phyloP scores from a whole-genome alignment of 2,888 invertebrate genomes.

The Lasioglossum villosulum region DNA sequence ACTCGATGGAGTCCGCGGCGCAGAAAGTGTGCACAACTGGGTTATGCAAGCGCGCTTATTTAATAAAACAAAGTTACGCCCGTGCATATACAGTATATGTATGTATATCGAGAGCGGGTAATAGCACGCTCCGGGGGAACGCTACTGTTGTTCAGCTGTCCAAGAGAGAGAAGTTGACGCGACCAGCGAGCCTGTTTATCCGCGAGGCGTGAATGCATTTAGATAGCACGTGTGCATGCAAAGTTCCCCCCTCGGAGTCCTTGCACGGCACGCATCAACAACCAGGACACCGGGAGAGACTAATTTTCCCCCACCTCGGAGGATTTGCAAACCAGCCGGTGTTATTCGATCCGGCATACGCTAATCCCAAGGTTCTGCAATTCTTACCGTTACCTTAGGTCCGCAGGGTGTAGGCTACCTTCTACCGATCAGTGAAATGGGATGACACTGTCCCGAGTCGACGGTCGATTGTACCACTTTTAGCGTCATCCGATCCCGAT shows the following conservation, averaged over 20 bases:
- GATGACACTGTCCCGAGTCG: constrained; percentile 17
- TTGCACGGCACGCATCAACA: constrained; percentile 55
- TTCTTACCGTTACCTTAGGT: background rate
- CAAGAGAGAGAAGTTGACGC: constrained; percentile 53
- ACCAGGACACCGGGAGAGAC: constrained; percentile 24
- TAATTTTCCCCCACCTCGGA: constrained; percentile 9
- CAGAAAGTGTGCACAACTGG: constrained; percentile 31
- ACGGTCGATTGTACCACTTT: background rate
- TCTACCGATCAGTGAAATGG: background rate
- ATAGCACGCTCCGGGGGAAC: constrained; percentile 49
- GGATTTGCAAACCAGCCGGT: background rate
- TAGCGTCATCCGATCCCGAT: background rate
- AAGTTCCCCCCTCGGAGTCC: constrained; percentile 38
- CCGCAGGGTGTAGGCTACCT: background rate
- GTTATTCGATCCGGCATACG: constrained; percentile 8
- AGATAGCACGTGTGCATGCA: constrained; percentile 47
- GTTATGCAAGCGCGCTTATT: constrained; percentile 51
- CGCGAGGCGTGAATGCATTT: constrained; percentile 53
- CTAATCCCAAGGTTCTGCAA: background rate
- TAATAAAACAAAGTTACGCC: constrained; percentile 58
- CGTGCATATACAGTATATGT: constrained; percentile 13
- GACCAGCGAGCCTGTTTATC: constrained; percentile 44
- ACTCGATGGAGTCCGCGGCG: constrained; percentile 20
- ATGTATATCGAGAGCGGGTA: constrained; percentile 25
- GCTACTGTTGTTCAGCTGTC: constrained; percentile 58